Base-by-base conservation (phyloP, 2,113 vertebrate genomes). In the Pachypanchax playfairii region DNA sequence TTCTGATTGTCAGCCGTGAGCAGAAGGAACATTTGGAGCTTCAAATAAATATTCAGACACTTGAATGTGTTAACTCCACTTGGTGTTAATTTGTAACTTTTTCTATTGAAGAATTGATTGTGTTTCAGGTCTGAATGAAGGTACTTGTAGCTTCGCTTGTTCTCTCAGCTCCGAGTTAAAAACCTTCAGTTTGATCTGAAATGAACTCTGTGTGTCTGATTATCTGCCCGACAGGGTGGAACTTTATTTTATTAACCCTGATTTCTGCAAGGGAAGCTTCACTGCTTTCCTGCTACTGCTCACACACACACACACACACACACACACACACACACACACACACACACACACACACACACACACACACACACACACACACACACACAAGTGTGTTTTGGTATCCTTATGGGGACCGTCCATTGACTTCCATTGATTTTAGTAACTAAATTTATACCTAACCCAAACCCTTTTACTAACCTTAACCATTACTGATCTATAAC, bases 191-290 rank as follows among this genome's bases (percentile, higher is more conserved):
- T 71, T 56, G 22, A 60, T 70, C 53, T 68, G 67, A 63, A 69
- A 73, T 50, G 61, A 85, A 51, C 61, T 56, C 33, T 8, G 14
- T 41, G 60, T 60, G 72, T 70, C 65, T 73, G 78, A 82, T 75
- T 61, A 69, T 79, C 72, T 81, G 69, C 44, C 50, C 47, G 31
- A 33, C 69, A 61, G 75, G 44, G 22, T 79, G 79, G 79, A 85
- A 85, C 82, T 65, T 76, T 70, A 81, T 73, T 75, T 79, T 70
- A 79, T 79, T 79, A 81, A 60, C 61, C 14, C 33, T 79, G 72
- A 79, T 76, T 81, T 75, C 31, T 73, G 59, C 51, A 0, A n/a
- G 78, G 74, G 79, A 79, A 73, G 79, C 72, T 79, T 77, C 71
- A 76, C 65, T 79, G 80, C 65, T 47, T 49, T 55, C 22, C 61